A percentile compares a stretch with the other conserved stretches of the same genome.
Conservation (phyloP, 2,888 invertebrate genomes). For the Agrochola lota region DNA sequence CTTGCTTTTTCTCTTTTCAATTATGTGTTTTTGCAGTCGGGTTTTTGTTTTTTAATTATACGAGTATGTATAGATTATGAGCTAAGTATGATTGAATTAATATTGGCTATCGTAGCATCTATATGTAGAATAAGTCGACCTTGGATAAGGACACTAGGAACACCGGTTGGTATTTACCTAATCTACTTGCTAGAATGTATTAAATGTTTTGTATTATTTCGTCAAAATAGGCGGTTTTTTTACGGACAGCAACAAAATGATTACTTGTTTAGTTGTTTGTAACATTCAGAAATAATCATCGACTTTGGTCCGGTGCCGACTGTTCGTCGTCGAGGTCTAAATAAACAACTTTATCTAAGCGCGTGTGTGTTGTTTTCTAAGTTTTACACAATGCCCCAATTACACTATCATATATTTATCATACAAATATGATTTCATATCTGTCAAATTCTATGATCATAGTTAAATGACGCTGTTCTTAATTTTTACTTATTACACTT, state of each 20-base stretch:
- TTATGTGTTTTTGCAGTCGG: no score
- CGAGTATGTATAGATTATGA: neutral
- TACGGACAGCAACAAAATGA: neutral
- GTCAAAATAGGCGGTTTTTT: neutral
- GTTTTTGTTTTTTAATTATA: neutral
- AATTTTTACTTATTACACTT: no score
- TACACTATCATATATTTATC: no score
- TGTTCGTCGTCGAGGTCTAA: neutral
- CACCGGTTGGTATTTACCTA: constrained; percentile 3
- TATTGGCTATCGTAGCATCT: constrained; percentile 19
- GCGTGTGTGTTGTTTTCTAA: neutral
- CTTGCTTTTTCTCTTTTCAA: no score
- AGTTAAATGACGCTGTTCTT: no score
- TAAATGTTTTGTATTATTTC: neutral
- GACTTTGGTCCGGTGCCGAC: neutral
- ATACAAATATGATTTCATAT: no score
- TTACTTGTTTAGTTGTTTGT: neutral
- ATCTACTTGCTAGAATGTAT: neutral
- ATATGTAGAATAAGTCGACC: constrained; percentile 44
- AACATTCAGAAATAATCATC: neutral
- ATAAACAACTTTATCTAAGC: neutral
- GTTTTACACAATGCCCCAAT: neutral
- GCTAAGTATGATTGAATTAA: neutral
- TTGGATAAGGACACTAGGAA: constrained; percentile 45
- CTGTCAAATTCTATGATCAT: no score